Evolutionary conservation across 1,140 invertebrate genomes (phyloP), one percentile per base, ranked within the genome.

Genomic region (Diorhabda sublineata): DNA sequence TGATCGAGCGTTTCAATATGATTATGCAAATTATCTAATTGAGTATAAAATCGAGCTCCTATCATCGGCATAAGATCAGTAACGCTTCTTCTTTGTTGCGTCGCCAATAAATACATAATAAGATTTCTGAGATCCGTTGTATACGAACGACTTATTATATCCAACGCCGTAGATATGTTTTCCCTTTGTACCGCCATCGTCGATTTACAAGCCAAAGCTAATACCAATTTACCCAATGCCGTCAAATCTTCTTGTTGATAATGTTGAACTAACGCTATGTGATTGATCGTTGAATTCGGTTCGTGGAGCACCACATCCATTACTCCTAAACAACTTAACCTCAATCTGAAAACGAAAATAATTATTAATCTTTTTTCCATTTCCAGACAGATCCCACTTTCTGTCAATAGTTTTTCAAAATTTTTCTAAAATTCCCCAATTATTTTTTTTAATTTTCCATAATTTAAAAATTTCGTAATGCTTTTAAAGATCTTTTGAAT

Each of bases 21-120:
- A 57, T 92, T 84, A 77, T 97, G 93, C 5, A 94, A 86, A 3
- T 92, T 89, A 82, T 99, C 97, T 73, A 98, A 84, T 82, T 98
- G 95, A 3, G 92, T 95, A 80, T 98, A 99, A 83, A 98, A 98
- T 70, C 76, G 70, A 58, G 96, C 96, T 52, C 97, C 97, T 77
- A 99, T 98, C 95, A 98, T 98, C 6, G 97, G 97, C 97, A 99
- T 98, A 69, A 98, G 86, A 84, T 99, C 97, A 73, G 95, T 96
- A 11, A 99, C 92, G 72, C 88, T 92, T 76, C 92, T 88, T 73
- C 90, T 84, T 66, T 87, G 77, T 82, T 87, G 88, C 73, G 85
- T 87, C 8, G 91, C 88, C 72, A 95, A 84, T 75, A 96, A 84
- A 82, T 95, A 96, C 94, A 96, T 84, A 75, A 98, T 94, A 59